These are phyloP conservation scores for Cotesia vestalis DNA, from an alignment of 1,140 invertebrate species.

Conservation along the genomic window DNA sequence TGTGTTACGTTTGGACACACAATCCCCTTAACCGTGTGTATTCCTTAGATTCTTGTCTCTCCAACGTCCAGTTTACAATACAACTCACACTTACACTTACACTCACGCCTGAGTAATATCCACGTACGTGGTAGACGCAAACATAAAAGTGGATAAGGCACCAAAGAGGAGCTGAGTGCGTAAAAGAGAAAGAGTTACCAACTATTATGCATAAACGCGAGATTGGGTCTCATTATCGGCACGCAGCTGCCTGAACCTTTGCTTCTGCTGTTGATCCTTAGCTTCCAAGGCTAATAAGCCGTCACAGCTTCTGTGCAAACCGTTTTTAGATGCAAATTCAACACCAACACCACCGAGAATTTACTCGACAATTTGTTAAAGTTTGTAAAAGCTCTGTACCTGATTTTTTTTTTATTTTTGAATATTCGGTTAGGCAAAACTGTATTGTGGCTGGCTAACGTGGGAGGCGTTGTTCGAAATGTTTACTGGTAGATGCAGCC, in stretches of 20 bases:
- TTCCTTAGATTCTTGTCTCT: no score
- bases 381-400: no score
- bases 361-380: no score
- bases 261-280: no score
- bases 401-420: no score
- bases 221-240: conserved; percentile 62
- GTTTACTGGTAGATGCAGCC: conserved; percentile 51
- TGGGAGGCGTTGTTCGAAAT: conserved; percentile 48
- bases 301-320: conserved; percentile 62
- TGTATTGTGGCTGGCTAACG: conserved; percentile 4
- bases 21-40: no score
- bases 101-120: background rate
- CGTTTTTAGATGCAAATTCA: conserved; percentile 18
- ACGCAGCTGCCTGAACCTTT: conserved; percentile 56
- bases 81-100: no score
- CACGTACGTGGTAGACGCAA: background rate
- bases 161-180: conserved; percentile 10
- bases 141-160: background rate
- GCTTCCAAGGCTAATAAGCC: conserved; percentile 60
- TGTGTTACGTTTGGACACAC: no score
- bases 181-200: conserved; percentile 18
- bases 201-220: conserved; percentile 56
- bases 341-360: no score
- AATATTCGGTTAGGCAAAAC: background rate
- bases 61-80: no score